Base-by-base conservation (phyloP, 2,888 invertebrate species). In the Tortricodes alternella region DNA sequence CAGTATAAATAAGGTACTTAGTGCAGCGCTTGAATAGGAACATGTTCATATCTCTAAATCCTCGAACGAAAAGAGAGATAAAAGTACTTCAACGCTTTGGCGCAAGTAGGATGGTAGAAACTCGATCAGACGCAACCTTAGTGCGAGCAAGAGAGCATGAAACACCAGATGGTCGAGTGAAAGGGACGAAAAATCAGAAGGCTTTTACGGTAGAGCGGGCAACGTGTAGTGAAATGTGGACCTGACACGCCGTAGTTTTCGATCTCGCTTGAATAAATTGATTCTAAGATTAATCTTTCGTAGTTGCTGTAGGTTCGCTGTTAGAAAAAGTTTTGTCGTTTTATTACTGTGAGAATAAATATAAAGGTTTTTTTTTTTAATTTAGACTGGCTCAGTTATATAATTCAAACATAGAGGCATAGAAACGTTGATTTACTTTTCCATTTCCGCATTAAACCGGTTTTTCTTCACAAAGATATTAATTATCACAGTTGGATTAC, bases 171-270 rank as follows among this genome's bases (percentile, higher is more conserved):
- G 74, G 70, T 71, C 46, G 78, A 78, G 70, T 61, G 78, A 83
- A 78, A 80, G 69, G 68, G 80, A 76, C 60, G 72, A 68, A 68
- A 73, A 82, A 85, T 83, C 86, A 81, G 89, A 87, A 87, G 89
- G 90, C 89, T 90, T 88, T 90, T 89, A 89, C 89, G 89, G 90
- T 89, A 87, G 90, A 90, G 76, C 80, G 83, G 85, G 80, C 87
- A 85, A 78, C 86, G 77, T 75, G 78, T 82, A 87, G 88, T 75
- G 86, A 89, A 89, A 90, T 89, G 89, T 83, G 83, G 88, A 77
- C 78, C 76, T 82, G 73, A 71, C 64, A 61, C 66, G 83, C 83
- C 81, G 85, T 80, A 78, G 82, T 86, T 84, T 89, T 86, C 79
- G 83, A 87, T 83, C 85, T 83, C 83, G 86, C 83, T 83, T 83